phyloP scores from a whole-genome alignment of 2,113 vertebrate genomes.

The Cathartes aura region DNA sequence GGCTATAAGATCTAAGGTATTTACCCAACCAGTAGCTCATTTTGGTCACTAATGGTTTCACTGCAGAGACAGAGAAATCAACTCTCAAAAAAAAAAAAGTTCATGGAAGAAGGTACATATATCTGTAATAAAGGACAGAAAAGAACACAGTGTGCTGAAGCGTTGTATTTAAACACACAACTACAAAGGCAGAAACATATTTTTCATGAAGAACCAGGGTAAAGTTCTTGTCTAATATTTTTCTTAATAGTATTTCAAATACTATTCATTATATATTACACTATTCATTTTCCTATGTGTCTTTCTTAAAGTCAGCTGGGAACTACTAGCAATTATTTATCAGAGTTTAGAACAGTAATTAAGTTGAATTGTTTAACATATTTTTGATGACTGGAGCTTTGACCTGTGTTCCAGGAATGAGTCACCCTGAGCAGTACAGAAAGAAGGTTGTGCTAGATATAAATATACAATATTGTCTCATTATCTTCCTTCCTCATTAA shows the following conservation, averaged over 20 bases:
- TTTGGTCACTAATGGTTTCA: background rate
- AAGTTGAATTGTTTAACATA: background rate
- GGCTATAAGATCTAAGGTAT: background rate
- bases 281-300: background rate
- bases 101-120: background rate
- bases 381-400: background rate
- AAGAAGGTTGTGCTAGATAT: background rate
- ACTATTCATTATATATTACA: background rate
- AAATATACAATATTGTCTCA: background rate
- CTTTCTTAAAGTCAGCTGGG: background rate
- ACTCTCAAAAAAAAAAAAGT: background rate
- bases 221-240: background rate
- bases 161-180: background rate
- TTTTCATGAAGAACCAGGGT: background rate
- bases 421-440: background rate
- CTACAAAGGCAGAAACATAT: background rate
- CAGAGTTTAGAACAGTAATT: background rate
- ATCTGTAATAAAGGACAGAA: background rate
- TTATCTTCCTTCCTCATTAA: background rate
- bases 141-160: background rate
- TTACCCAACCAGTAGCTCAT: background rate
- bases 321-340: background rate
- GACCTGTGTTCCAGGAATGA: background rate
- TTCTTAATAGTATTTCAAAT: background rate
- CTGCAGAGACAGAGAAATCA: background rate